Evolutionary conservation across 2,113 vertebrate species (phyloP).

Genomic region (Tragelaphus buxtoni): DNA sequence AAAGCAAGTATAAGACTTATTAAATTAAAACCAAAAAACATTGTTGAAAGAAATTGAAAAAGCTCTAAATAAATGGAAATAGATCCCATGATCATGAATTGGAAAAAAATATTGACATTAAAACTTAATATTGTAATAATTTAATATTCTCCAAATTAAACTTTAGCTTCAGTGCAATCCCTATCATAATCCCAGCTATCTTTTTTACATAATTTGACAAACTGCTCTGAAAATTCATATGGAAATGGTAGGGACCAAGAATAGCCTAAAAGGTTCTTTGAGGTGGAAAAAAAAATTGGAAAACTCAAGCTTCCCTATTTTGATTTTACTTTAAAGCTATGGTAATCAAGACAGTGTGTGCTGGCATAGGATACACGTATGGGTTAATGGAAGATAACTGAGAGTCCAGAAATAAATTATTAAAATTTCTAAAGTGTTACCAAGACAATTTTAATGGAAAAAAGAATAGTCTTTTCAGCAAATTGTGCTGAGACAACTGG

Average conservation of each 20-base stretch:
- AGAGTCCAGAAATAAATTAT: not conserved
- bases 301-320: not conserved
- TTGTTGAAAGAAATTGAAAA: not conserved
- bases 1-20: not conserved
- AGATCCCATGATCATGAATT: not conserved
- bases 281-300: not conserved
- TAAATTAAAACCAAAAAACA: not conserved
- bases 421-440: not conserved
- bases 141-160: not conserved
- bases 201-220: not conserved
- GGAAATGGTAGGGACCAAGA: not conserved
- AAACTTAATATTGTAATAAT: not conserved
- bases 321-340: not conserved
- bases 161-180: not conserved
- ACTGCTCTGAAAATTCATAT: not conserved
- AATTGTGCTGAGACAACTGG: not conserved
- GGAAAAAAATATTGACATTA: not conserved
- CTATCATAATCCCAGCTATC: not conserved
- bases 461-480: not conserved
- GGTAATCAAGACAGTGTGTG: not conserved
- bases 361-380: not conserved
- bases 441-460: not conserved
- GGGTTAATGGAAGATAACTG: not conserved
- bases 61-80: not conserved
- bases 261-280: not conserved